Evolutionary conservation across 2,113 vertebrate genomes (phyloP).

Genomic region (Sylvietta virens): DNA sequence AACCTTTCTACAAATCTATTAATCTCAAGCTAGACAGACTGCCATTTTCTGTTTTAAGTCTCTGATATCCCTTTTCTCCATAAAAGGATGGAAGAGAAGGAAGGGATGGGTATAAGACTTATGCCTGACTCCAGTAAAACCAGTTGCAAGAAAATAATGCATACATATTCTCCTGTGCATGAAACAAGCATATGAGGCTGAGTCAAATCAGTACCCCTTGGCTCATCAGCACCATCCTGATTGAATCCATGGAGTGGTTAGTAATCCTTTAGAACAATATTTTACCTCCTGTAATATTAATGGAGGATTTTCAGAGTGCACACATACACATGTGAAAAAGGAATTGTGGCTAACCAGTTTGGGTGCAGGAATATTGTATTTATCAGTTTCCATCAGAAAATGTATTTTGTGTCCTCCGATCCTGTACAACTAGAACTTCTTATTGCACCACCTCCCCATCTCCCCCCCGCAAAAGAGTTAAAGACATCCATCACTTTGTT

Average conservation of each 20-base stretch:
- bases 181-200: background rate
- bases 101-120: background rate
- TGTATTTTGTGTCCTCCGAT: background rate
- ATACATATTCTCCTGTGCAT: background rate
- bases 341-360: background rate
- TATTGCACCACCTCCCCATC: background rate
- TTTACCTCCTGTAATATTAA: background rate
- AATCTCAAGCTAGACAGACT: background rate
- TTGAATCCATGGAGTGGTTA: background rate
- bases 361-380: background rate
- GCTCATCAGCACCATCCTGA: background rate
- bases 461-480: no score
- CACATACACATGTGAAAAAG: accelerated
- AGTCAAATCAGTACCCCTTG: background rate
- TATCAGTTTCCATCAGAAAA: background rate
- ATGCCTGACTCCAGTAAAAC: background rate
- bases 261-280: background rate
- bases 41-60: background rate
- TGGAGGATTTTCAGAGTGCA: background rate
- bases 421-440: background rate
- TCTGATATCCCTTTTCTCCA: background rate
- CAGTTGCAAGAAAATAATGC: background rate
- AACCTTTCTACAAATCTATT: background rate
- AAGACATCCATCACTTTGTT: background rate
- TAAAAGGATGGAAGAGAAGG: background rate